Evolutionary conservation across 2,797 vertebrate species (phyloP).

Genomic region (Tarsius wallacei): DNA sequence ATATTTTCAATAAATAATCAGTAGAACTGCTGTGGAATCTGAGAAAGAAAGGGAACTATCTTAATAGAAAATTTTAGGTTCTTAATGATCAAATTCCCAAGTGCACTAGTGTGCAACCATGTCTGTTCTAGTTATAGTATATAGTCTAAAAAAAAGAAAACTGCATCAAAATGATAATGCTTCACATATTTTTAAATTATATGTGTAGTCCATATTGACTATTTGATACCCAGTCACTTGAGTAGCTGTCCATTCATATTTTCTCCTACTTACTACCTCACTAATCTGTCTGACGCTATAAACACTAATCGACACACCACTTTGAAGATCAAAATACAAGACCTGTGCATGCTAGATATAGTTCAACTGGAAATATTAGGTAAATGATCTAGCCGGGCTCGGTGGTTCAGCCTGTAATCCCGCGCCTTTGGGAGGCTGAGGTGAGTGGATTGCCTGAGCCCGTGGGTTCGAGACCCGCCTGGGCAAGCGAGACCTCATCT

Average conservation of each 20-base stretch:
- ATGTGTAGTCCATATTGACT: slow-evolving; percentile 43
- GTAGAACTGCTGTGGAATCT: neutral
- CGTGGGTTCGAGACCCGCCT: no score
- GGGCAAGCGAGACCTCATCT: no score
- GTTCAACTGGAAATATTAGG: slow-evolving; percentile 19
- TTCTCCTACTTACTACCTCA: slow-evolving; percentile 22
- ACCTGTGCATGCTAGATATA: slow-evolving; percentile 14
- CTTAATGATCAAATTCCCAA: slow-evolving; percentile 42
- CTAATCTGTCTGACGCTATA: slow-evolving; percentile 67
- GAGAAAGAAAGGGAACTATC: slow-evolving; percentile 30
- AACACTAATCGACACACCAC: slow-evolving; percentile 58
- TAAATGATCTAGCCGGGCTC: no score
- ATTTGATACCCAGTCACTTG: slow-evolving; percentile 68
- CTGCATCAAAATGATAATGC: slow-evolving; percentile 74
- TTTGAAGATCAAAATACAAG: slow-evolving; percentile 58
- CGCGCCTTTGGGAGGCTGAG: no score
- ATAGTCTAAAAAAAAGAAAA: slow-evolving; percentile 60
- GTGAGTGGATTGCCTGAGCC: no score
- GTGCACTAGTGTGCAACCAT: neutral
- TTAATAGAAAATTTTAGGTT: slow-evolving; percentile 26
- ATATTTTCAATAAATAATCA: neutral
- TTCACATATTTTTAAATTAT: slow-evolving; percentile 63
- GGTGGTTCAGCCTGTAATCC: no score
- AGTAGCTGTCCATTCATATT: slow-evolving; percentile 76
- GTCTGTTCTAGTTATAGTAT: slow-evolving; percentile 63